Conservation (phyloP, 2,888 invertebrate genomes). For the Notocelia uddmanniana region DNA sequence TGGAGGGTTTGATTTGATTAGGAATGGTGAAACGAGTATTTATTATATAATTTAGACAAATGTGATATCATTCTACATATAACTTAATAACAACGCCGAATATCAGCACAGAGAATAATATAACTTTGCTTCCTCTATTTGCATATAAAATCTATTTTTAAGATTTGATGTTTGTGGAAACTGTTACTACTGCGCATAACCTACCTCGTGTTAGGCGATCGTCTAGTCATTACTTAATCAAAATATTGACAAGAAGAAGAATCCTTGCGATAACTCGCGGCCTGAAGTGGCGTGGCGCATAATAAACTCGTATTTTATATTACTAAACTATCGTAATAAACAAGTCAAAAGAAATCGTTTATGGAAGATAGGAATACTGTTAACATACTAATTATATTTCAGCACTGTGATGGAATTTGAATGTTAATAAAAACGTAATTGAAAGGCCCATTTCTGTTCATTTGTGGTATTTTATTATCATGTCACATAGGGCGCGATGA, state of each 20-base stretch:
- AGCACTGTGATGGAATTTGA: background rate
- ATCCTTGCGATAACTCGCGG: background rate
- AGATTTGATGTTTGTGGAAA: background rate
- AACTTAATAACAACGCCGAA: background rate
- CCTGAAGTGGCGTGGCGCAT: constrained; percentile 1
- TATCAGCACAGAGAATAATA: background rate
- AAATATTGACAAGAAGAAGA: background rate
- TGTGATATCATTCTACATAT: background rate
- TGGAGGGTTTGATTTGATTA: constrained; percentile 22
- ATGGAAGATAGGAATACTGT: background rate
- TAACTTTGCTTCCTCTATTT: background rate
- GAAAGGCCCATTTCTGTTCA: background rate
- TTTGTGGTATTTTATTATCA: background rate
- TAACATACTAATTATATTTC: background rate
- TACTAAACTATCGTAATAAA: constrained; percentile 13
- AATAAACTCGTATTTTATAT: constrained; percentile 14
- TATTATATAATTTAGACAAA: background rate
- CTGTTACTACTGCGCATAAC: background rate
- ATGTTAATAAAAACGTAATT: background rate
- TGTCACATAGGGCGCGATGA: background rate
- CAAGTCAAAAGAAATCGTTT: background rate
- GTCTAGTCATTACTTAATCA: background rate
- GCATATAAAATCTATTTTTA: background rate
- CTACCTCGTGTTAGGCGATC: background rate
- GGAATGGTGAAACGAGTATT: constrained; percentile 15